Evolutionary conservation across 1,140 invertebrate genomes (phyloP).

Genomic region (Drosophila tropicalis): DNA sequence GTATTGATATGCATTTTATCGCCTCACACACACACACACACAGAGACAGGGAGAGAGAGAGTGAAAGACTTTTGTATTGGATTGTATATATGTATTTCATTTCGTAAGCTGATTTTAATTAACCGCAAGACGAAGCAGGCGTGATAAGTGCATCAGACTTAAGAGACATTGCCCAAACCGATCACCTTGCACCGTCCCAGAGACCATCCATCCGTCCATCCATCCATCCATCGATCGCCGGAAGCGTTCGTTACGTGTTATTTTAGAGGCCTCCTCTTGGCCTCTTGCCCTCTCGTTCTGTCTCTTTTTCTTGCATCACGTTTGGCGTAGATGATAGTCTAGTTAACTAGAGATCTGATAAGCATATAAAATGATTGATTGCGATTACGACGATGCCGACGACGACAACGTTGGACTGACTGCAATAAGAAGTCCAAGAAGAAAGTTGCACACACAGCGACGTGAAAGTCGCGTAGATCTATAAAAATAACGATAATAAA

Average conservation of each 20-base stretch:
- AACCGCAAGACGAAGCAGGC: conserved; percentile 28
- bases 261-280: conserved; percentile 22
- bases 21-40: not conserved
- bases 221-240: conserved; percentile 23
- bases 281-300: not conserved
- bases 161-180: conserved; percentile 27
- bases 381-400: conserved; percentile 29
- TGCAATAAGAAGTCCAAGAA: conserved; percentile 25
- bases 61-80: not conserved
- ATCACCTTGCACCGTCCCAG: not conserved
- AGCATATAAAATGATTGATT: conserved; percentile 65
- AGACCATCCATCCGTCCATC: not conserved
- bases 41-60: not conserved
- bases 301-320: not conserved
- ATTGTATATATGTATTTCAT: conserved; percentile 33
- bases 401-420: conserved; percentile 43
- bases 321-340: conserved; percentile 13
- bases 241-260: conserved; percentile 44
- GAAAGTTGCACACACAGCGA: conserved; percentile 18
- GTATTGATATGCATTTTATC: conserved; percentile 71
- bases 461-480: conserved; percentile 41
- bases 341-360: conserved; percentile 52
- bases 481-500: conserved; percentile 4
- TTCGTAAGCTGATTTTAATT: conserved; percentile 45
- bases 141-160: conserved; percentile 42